Base-by-base conservation (phyloP, 1,140 invertebrate genomes). In the Drosophila pseudoananassae region DNA sequence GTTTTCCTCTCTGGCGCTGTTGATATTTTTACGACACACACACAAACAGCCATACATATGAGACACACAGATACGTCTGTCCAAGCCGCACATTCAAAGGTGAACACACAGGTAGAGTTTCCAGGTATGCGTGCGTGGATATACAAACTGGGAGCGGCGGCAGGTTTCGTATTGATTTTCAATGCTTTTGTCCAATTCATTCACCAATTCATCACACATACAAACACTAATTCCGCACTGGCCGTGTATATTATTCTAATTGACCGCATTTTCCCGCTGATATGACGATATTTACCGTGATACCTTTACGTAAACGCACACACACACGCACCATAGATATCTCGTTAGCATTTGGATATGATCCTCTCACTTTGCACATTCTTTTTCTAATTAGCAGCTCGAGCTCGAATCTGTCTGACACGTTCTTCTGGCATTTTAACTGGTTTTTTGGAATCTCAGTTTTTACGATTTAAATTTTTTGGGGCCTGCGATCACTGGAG, bases 121-220 rank as follows among this genome's bases (percentile, higher is more conserved):
- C 14, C 7, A 29, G 43, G 74, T 69, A 36, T 69, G 76, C 51
- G 55, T 64, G 54, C 33, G 76, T 76, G 27, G 55, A 65, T 46
- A 43, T 56, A 85, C 57, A 71, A 84, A 85, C 60, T 82, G 82
- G 82, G 82, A 87, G 82, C 82, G 82, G 82, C 82, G 78, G 58
- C 78, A 88, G 82, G 78, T 87, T 87, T 87, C 58, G 70, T 85
- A 85, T 87, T 87, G 82, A 87, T 87, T 87, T 87, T 88, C 74
- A 81, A 75, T 81, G 82, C 74, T 87, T 85, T 85, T 87, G 78
- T 78, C 82, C 82, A 82, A 81, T 85, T 85, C 82, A 87, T 87
- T 87, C 82, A 87, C 78, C 87, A 78, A 87, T 82, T 87, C 81
- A 81, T 58, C 57, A 47, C 59, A 51, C 38, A 54, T 49, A 51